Evolutionary conservation across 1,140 invertebrate species (phyloP).

Genomic region (Brachionus rotundiformis): DNA sequence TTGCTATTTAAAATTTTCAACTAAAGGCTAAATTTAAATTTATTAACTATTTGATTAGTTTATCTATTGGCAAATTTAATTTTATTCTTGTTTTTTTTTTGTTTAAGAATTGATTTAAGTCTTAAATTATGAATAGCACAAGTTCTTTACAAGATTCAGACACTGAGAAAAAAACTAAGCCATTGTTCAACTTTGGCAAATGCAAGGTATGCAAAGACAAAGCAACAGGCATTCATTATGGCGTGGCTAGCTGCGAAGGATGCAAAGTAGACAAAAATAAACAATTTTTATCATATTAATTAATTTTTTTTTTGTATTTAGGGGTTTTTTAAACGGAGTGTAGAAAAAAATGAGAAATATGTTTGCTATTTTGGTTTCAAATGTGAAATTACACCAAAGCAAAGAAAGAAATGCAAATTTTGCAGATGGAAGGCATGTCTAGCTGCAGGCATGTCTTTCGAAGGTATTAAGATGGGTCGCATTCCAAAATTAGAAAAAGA

Average conservation of each 20-base stretch:
- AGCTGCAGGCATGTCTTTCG: slow-evolving; percentile 60
- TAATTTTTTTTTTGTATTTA: background rate
- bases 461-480: slow-evolving; percentile 60
- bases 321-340: slow-evolving; percentile 25
- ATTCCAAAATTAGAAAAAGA: slow-evolving; percentile 63
- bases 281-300: background rate
- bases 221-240: slow-evolving; percentile 47
- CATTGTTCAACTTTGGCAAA: slow-evolving; percentile 11
- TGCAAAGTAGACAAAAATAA: slow-evolving; percentile 61
- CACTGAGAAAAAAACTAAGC: background rate
- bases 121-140: no score
- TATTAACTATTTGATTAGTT: background rate
- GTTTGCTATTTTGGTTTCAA: slow-evolving; percentile 60
- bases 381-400: slow-evolving; percentile 59
- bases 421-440: slow-evolving; percentile 60
- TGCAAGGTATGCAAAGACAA: slow-evolving; percentile 44
- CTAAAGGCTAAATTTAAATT: background rate
- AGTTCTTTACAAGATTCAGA: background rate
- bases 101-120: no score
- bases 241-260: slow-evolving; percentile 64
- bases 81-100: no score
- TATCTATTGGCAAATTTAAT: no score
- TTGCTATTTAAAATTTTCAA: background rate
- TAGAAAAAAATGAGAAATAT: slow-evolving; percentile 55
- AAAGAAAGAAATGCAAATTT: slow-evolving; percentile 61